Conservation (phyloP, 2,797 vertebrate genomes). For the Centropyge bicolor region DNA sequence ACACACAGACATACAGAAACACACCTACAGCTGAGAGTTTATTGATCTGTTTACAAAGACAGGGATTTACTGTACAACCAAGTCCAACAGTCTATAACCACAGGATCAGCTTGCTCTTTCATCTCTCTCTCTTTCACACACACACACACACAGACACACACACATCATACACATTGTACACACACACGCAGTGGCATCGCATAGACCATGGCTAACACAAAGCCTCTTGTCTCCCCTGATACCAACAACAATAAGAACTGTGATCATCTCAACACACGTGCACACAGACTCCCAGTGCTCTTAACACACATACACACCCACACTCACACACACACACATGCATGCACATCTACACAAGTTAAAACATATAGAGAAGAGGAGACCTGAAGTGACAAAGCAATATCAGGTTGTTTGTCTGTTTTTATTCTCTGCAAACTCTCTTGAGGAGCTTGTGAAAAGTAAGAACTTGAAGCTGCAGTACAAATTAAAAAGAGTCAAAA, state of each 20-base stretch:
- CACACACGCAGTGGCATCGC: slow-evolving; percentile 42
- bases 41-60: slow-evolving; percentile 86
- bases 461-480: not conserved
- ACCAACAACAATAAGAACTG: slow-evolving; percentile 76
- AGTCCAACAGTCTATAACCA: slow-evolving; percentile 81
- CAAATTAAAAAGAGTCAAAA: slow-evolving; percentile 2
- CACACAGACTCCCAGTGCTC: slow-evolving; percentile 35
- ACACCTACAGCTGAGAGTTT: slow-evolving; percentile 71
- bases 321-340: not conserved
- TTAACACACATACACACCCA: slow-evolving; percentile 34
- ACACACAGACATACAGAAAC: slow-evolving; percentile 46
- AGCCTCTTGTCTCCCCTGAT: slow-evolving; percentile 77
- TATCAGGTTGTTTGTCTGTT: slow-evolving; percentile 26
- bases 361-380: slow-evolving; percentile 40
- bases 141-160: slow-evolving; percentile 10
- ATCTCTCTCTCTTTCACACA: slow-evolving; percentile 49
- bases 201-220: slow-evolving; percentile 71
- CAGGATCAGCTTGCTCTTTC: slow-evolving; percentile 72
- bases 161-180: slow-evolving; percentile 31
- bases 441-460: not conserved
- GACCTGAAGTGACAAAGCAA: slow-evolving; percentile 37
- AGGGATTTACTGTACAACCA: slow-evolving; percentile 83
- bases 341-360: slow-evolving; percentile 27
- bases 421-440: slow-evolving; percentile 17
- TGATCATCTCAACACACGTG: slow-evolving; percentile 70